These are phyloP conservation scores for Xyliphius kryptos DNA, from an alignment of 2,113 vertebrate species.

Conservation along the genomic window DNA sequence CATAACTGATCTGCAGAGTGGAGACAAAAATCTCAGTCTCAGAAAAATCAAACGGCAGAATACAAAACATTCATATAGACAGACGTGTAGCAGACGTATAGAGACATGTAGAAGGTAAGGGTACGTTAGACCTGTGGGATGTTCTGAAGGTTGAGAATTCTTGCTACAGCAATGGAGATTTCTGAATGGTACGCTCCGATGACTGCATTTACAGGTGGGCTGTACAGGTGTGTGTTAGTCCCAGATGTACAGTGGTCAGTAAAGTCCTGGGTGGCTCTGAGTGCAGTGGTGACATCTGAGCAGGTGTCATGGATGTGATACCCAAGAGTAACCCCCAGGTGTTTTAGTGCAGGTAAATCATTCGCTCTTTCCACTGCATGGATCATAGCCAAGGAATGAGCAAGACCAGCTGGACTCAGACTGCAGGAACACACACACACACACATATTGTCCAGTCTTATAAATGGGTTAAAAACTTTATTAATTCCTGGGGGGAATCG, in stretches of 20 bases:
- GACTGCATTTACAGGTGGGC: slow-evolving; percentile 62
- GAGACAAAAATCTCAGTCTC: too few relatives aligned
- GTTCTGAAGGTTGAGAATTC: slow-evolving; percentile 71
- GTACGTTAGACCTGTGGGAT: slow-evolving; percentile 76
- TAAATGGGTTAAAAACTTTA: too few relatives aligned
- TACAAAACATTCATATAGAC: too few relatives aligned
- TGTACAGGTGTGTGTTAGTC: slow-evolving; percentile 54
- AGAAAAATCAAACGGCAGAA: too few relatives aligned
- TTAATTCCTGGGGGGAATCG: too few relatives aligned
- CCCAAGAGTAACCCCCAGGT: slow-evolving; percentile 69
- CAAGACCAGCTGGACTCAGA: slow-evolving; percentile 62
- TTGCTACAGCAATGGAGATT: slow-evolving; percentile 74
- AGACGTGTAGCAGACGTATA: too few relatives aligned
- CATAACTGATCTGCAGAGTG: slow-evolving; percentile 75
- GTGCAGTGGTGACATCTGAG: slow-evolving; percentile 71
- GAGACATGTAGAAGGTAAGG: too few relatives aligned
- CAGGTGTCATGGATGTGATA: slow-evolving; percentile 79
- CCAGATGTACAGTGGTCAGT: slow-evolving; percentile 49
- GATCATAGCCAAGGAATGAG: slow-evolving; percentile 72
- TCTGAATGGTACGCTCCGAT: slow-evolving; percentile 71
- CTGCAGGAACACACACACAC: slow-evolving; percentile 66
- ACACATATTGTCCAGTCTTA: too few relatives aligned
- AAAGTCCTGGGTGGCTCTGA: slow-evolving; percentile 66
- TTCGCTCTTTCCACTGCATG: slow-evolving; percentile 75
- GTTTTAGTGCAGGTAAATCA: slow-evolving; percentile 63